phyloP scores from a whole-genome alignment of 2,797 vertebrate genomes.

The Uromys caudimaculatus region DNA sequence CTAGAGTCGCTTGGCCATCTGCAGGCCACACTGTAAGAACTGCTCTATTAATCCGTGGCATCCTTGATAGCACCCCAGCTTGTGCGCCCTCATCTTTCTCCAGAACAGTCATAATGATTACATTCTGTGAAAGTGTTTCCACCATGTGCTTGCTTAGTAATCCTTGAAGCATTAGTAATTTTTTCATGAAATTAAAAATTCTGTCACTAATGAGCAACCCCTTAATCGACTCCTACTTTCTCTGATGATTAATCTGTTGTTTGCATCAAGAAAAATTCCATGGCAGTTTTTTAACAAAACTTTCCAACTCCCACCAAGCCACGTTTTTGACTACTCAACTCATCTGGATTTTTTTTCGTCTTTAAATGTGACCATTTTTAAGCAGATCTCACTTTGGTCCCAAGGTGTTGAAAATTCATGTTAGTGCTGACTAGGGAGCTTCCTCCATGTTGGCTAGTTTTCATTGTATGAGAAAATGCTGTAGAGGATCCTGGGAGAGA shows the following conservation, averaged over 20 bases:
- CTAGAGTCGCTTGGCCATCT: not conserved
- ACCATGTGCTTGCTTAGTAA: constrained; percentile 51
- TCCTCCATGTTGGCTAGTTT: not conserved
- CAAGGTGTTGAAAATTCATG: not conserved
- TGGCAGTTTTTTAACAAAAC: not conserved
- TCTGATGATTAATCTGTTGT: constrained; percentile 14
- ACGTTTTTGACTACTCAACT: not conserved
- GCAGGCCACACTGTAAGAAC: not conserved
- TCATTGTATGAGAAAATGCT: too few relatives aligned
- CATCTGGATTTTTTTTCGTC: not conserved
- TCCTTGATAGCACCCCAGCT: not conserved
- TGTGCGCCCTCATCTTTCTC: not conserved
- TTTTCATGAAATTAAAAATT: constrained; percentile 65
- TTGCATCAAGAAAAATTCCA: constrained; percentile 25
- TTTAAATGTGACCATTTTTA: constrained; percentile 31
- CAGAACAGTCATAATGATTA: not conserved
- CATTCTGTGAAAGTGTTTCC: constrained; percentile 21
- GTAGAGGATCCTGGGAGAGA: not conserved
- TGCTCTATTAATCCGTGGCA: not conserved
- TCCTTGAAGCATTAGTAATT: constrained; percentile 45
- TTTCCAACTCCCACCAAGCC: not conserved
- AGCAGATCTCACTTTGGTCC: not conserved
- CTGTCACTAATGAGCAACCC: constrained; percentile 16
- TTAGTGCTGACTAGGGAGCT: not conserved
- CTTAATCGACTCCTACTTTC: constrained; percentile 22